A percentile compares a stretch with the other conserved stretches of the same genome.
phyloP scores from a whole-genome alignment of 2,113 vertebrate species.

The Sorex araneus region DNA sequence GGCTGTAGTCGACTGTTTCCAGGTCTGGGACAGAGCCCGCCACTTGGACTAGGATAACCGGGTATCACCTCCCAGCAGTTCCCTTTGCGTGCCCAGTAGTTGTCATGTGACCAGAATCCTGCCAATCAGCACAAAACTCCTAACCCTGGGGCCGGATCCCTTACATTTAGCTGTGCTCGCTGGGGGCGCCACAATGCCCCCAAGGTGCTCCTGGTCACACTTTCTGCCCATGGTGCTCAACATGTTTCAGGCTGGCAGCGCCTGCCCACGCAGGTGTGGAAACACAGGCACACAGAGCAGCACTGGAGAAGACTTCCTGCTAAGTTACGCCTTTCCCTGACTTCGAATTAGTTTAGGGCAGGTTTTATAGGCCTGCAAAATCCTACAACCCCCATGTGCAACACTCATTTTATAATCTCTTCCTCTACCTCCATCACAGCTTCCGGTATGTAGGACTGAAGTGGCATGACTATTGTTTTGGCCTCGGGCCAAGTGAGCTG shows the following conservation, averaged over 20 bases:
- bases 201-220: no score
- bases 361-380: constrained; percentile 44
- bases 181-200: no score
- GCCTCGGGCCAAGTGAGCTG: background rate
- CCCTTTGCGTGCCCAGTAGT: background rate
- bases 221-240: background rate
- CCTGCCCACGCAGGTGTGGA: no score
- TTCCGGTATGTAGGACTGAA: constrained; percentile 16
- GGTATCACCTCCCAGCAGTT: background rate
- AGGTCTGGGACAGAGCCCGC: background rate
- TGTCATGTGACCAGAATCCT: background rate
- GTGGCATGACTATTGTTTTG: background rate
- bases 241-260: no score
- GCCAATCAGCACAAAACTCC: constrained; percentile 12
- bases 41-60: background rate
- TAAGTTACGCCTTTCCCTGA: background rate
- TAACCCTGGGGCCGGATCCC: background rate
- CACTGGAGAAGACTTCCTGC: constrained; percentile 17
- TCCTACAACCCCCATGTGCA: constrained; percentile 24
- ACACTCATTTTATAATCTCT: background rate
- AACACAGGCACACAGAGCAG: no score
- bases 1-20: background rate
- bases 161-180: no score
- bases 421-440: background rate
- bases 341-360: constrained; percentile 11